These are phyloP conservation scores for Oxyura jamaicensis DNA, from an alignment of 2,113 vertebrate genomes.

Conservation along the genomic window DNA sequence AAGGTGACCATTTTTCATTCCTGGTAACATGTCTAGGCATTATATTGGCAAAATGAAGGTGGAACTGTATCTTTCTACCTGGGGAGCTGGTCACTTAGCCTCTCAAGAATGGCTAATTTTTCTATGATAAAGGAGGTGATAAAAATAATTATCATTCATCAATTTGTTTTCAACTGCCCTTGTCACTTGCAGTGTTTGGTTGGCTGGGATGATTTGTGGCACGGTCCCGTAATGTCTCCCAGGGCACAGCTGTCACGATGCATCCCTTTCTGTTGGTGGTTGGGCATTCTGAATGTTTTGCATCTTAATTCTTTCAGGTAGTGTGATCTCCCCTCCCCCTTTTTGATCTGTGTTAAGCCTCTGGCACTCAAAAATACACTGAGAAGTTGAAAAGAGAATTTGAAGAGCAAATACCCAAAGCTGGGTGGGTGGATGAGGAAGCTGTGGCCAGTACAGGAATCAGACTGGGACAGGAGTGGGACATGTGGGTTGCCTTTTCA, in stretches of 20 bases:
- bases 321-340: neutral
- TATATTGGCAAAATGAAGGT: neutral
- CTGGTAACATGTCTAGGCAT: neutral
- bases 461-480: neutral
- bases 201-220: neutral
- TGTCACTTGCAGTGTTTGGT: neutral
- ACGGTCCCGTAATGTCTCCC: neutral
- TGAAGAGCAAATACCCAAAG: neutral
- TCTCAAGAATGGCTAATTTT: neutral
- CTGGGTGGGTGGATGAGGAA: neutral
- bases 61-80: neutral
- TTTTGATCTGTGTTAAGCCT: neutral
- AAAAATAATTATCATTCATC: neutral
- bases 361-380: neutral
- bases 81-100: accelerated
- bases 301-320: neutral
- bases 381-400: neutral
- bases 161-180: neutral
- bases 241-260: neutral
- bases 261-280: neutral
- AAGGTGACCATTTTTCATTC: neutral
- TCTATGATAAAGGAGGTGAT: neutral
- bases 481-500: neutral
- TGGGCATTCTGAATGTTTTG: neutral
- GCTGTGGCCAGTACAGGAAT: neutral